These are phyloP conservation scores for Acleris literana DNA, from an alignment of 2,888 invertebrate genomes.

Conservation along the genomic window DNA sequence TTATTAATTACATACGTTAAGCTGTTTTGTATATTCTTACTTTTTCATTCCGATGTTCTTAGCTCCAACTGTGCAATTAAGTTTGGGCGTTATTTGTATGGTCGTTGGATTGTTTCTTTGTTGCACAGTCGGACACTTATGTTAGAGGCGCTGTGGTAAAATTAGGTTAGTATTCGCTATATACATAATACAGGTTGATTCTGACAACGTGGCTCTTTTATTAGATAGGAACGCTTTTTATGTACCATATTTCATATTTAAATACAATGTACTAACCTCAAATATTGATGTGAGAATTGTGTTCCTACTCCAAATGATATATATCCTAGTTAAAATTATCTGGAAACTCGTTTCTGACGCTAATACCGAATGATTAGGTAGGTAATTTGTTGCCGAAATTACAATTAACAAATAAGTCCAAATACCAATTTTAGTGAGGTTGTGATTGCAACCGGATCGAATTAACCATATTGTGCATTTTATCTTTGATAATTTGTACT, in stretches of 20 bases:
- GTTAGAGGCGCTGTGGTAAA: slow-evolving; percentile 23
- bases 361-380: neutral
- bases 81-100: slow-evolving; percentile 20
- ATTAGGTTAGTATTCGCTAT: slow-evolving; percentile 45
- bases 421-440: neutral
- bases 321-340: neutral
- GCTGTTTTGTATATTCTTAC: slow-evolving; percentile 54
- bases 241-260: neutral
- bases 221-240: slow-evolving; percentile 15
- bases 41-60: slow-evolving; percentile 70
- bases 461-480: no score
- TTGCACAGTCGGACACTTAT: slow-evolving; percentile 7
- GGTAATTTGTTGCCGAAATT: neutral
- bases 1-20: slow-evolving; percentile 49
- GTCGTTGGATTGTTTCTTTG: slow-evolving; percentile 5
- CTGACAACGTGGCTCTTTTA: slow-evolving; percentile 45
- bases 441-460: no score
- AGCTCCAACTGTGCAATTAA: slow-evolving; percentile 39
- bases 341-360: neutral
- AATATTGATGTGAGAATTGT: slow-evolving; percentile 1
- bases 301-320: slow-evolving; percentile 10
- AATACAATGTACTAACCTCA: slow-evolving; percentile 1
- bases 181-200: slow-evolving; percentile 51
- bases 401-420: neutral
- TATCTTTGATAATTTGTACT: no score